phyloP scores from a whole-genome alignment of 2,113 vertebrate species.

The Scytalopus superciliaris region DNA sequence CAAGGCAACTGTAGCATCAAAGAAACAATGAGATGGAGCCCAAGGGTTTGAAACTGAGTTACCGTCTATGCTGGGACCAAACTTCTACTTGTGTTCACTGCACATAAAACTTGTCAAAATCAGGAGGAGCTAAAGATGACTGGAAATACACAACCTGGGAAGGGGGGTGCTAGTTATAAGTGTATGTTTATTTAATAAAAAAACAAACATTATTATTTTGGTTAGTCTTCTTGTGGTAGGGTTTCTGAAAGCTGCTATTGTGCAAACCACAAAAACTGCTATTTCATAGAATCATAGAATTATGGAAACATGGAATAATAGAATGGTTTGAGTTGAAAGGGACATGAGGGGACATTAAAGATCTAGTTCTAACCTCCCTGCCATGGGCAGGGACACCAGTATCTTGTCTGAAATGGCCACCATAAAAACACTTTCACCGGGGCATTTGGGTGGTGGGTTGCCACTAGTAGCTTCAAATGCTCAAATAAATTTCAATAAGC shows the following conservation, averaged over 20 bases:
- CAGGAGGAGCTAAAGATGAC: background rate
- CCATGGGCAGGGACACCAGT: background rate
- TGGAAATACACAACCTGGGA: background rate
- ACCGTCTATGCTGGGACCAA: background rate
- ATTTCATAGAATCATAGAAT: background rate
- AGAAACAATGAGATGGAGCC: background rate
- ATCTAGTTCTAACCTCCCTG: background rate
- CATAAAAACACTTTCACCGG: background rate
- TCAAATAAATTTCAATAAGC: background rate
- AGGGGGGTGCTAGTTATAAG: background rate
- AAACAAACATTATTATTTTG: background rate
- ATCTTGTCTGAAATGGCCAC: background rate
- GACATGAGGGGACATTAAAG: background rate
- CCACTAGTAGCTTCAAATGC: background rate
- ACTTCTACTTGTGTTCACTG: background rate
- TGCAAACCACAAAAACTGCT: background rate
- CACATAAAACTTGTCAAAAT: background rate
- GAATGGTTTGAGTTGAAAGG: background rate
- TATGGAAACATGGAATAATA: background rate
- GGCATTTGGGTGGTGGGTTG: background rate
- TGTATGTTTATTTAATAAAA: background rate
- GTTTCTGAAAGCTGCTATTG: background rate
- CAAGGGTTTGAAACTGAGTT: background rate
- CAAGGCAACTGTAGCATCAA: background rate
- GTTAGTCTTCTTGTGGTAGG: background rate